phyloP scores from a whole-genome alignment of 2,797 vertebrate species.

The Phrynocephalus forsythii region DNA sequence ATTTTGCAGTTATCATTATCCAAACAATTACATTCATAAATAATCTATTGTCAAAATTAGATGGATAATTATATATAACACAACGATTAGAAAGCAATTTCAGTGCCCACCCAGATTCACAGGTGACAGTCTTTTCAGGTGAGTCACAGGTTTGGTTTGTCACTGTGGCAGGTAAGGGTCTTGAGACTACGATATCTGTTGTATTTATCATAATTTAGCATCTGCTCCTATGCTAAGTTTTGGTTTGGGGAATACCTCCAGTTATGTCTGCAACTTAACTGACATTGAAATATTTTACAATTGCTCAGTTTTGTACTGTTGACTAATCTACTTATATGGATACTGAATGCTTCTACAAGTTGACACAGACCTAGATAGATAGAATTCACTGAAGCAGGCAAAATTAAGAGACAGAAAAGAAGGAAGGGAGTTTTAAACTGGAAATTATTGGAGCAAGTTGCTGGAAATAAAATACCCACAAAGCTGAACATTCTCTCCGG shows the following conservation, averaged over 20 bases:
- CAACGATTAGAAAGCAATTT: not conserved
- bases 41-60: no score
- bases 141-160: no score
- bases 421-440: not conserved
- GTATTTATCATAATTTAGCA: not conserved
- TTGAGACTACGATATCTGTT: not conserved
- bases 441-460: not conserved
- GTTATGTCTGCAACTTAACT: not conserved
- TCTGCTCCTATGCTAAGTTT: not conserved
- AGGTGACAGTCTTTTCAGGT: not conserved
- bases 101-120: not conserved
- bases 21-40: no score
- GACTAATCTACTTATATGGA: not conserved
- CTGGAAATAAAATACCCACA: not conserved
- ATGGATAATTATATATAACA: no score
- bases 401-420: not conserved
- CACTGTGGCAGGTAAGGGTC: not conserved
- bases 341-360: not conserved
- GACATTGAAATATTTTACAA: not conserved
- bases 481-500: not conserved
- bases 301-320: not conserved
- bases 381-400: not conserved
- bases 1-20: no score
- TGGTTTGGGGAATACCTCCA: not conserved
- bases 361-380: not conserved